Base-by-base conservation (phyloP, 1,140 invertebrate species). In the Globodera ellingtonae region DNA sequence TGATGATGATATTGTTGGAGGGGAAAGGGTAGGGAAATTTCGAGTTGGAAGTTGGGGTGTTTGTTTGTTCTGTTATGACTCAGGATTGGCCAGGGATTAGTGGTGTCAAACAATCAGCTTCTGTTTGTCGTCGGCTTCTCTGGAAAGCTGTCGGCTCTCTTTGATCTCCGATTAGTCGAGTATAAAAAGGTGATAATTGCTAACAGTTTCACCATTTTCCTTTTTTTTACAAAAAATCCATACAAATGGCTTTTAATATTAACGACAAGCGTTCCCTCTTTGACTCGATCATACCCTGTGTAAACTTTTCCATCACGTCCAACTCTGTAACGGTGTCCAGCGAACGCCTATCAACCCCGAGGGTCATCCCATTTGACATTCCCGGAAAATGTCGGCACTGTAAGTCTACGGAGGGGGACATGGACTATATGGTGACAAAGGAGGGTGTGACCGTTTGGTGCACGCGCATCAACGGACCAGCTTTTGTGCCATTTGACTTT, bases 371-470 rank as follows among this genome's bases (percentile, higher is more conserved):
- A 0, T 74, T 74, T n/a, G 72, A 74, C 9, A 15, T 44, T 6
- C 24, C 24, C 3, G 47, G 72, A 18, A 24, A 44, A 50, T 74
- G 72, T 9, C 72, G 48, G 4, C 52, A 74, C 24, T 74, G 72
- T 50, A 74, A 74, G 15, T 59, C 52, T 7, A 74, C 72, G 24
- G 72, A 74, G 6, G 47, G 10, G 3, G 72, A 74, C 13, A 15
- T 74, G 35, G 72, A 74, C 6, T 74, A 59, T 46, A 52, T 74
- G 10, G 48, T 74, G 3, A 74, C 72, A 7, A 74, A 74, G 6
- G 72, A 74, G 6, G 72, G 72, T 5, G 72, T 74, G 46, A 74
- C 48, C 9, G 18, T 74, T 5, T 74, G 62, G 24, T 74, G 72
- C 62, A 52, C 72, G 3, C 72, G 72, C 3, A 18, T 74, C 46